phyloP scores from a whole-genome alignment of 2,797 vertebrate genomes.

The Coccyzus lansbergi region DNA sequence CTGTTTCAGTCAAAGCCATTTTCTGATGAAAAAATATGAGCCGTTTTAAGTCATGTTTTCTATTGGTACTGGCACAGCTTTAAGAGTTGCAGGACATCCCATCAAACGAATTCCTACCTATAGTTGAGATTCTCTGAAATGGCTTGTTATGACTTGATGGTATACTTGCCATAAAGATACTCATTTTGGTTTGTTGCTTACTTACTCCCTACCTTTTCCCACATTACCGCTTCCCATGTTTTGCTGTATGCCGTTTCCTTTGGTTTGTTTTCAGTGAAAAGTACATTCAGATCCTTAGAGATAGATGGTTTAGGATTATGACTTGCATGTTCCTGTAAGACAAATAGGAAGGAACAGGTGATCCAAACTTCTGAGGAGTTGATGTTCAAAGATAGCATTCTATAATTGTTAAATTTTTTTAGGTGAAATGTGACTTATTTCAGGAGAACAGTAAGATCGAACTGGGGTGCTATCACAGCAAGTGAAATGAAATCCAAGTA shows the following conservation, averaged over 20 bases:
- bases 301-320: not conserved
- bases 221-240: not conserved
- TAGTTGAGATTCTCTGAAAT: constrained; percentile 49
- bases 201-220: not conserved
- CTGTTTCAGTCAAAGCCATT: not conserved
- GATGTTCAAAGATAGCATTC: not conserved
- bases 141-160: not conserved
- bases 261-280: not conserved
- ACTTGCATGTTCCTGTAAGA: not conserved
- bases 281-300: not conserved
- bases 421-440: not conserved
- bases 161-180: constrained; percentile 30
- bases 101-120: not conserved
- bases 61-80: not conserved
- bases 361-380: not conserved
- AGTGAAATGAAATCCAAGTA: not conserved
- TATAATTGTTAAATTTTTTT: not conserved
- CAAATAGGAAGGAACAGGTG: not conserved
- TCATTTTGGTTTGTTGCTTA: constrained; percentile 36
- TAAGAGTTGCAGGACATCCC: constrained; percentile 36
- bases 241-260: not conserved
- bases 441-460: not conserved
- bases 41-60: not conserved
- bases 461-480: not conserved
- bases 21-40: not conserved